A percentile compares a stretch with the other conserved stretches of the same genome.
phyloP scores from a whole-genome alignment of 2,113 vertebrate species.

The Odocoileus hemionus region DNA sequence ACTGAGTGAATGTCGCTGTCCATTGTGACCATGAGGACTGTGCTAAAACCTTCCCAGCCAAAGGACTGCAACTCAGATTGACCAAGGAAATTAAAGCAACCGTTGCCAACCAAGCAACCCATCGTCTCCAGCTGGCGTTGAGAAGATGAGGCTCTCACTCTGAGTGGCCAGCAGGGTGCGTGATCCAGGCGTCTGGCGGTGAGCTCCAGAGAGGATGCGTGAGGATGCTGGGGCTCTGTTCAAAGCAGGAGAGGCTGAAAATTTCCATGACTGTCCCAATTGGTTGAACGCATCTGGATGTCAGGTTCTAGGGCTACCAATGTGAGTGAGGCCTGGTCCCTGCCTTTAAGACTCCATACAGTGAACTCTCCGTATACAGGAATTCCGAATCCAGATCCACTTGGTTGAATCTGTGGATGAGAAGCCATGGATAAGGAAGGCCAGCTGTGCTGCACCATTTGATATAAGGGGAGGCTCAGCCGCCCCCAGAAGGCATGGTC shows the following conservation, averaged over 20 bases:
- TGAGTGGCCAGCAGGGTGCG: neutral
- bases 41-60: neutral
- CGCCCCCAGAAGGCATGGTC: neutral
- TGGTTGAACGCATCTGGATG: neutral
- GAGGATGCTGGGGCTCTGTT: neutral
- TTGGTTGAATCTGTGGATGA: neutral
- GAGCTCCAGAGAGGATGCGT: neutral
- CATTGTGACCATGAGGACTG: neutral
- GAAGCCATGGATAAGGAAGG: neutral
- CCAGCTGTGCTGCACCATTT: neutral
- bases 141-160: neutral
- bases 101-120: neutral
- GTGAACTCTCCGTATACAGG: rapidly evolving
- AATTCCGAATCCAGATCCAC: neutral
- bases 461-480: neutral
- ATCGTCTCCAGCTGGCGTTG: neutral
- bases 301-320: neutral
- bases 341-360: neutral
- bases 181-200: neutral
- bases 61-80: neutral
- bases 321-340: no score
- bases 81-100: neutral
- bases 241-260: neutral
- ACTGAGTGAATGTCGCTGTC: neutral
- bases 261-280: neutral